These are phyloP conservation scores for Cariama cristata DNA, from an alignment of 2,113 vertebrate species.

Conservation along the genomic window DNA sequence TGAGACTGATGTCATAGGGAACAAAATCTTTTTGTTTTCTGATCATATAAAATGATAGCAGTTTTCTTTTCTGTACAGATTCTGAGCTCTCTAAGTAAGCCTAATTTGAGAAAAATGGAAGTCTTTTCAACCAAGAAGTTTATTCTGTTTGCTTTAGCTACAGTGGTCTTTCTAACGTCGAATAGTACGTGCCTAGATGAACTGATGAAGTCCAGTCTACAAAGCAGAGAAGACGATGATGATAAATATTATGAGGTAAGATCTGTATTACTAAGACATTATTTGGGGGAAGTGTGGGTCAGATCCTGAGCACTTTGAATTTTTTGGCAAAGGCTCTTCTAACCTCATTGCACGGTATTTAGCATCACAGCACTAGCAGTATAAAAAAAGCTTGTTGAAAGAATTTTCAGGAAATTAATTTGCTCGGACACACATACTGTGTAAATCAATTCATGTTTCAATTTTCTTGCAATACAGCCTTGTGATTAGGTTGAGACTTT, in stretches of 20 bases:
- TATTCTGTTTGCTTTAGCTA: conserved; percentile 65
- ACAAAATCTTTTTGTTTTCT: conserved; percentile 53
- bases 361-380: background rate
- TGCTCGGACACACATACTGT: background rate
- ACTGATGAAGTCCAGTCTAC: conserved; percentile 17
- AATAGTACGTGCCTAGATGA: conserved; percentile 61
- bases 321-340: background rate
- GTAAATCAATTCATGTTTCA: background rate
- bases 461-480: conserved; percentile 8
- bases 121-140: conserved; percentile 52
- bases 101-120: conserved; percentile 70
- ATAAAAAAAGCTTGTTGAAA: background rate
- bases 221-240: conserved; percentile 61
- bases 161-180: conserved; percentile 56
- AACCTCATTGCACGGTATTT: background rate
- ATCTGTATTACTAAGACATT: background rate
- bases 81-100: conserved; percentile 10
- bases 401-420: background rate
- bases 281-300: background rate
- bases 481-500: background rate
- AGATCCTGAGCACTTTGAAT: background rate
- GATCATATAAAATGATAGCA: conserved; percentile 72
- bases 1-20: conserved; percentile 48
- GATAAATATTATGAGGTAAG: conserved; percentile 72
- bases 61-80: conserved; percentile 2